A percentile compares a stretch with the other conserved stretches of the same genome.
These are phyloP conservation scores for Drosophila merina DNA, from an alignment of 2,888 invertebrate genomes.

Conservation along the genomic window DNA sequence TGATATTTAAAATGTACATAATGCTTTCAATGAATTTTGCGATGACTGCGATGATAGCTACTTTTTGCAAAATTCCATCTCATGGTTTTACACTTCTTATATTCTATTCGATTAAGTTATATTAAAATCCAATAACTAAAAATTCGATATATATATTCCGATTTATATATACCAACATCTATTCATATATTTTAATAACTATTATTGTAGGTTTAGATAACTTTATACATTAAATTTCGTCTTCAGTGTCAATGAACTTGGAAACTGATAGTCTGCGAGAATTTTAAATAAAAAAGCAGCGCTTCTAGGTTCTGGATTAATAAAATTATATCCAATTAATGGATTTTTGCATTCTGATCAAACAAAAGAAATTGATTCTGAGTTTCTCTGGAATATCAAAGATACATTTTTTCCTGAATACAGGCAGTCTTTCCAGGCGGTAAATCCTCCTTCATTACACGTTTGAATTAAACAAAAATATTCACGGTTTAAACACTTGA, in stretches of 20 bases:
- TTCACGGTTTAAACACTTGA: conserved; percentile 62
- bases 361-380: conserved; percentile 4
- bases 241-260: conserved; percentile 7
- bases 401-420: conserved; percentile 18
- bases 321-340: neutral
- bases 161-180: conserved; percentile 1
- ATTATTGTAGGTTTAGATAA: conserved; percentile 16
- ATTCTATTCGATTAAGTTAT: conserved; percentile 22
- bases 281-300: conserved; percentile 11
- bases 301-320: neutral
- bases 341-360: neutral
- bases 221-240: conserved; percentile 25
- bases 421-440: conserved; percentile 34
- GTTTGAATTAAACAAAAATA: neutral
- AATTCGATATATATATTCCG: neutral
- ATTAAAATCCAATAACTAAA: conserved; percentile 1
- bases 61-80: conserved; percentile 46
- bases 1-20: conserved; percentile 17
- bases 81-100: conserved; percentile 42
- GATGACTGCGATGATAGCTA: conserved; percentile 12
- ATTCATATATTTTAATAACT: conserved; percentile 9
- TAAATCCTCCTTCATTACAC: neutral
- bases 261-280: conserved; percentile 11
- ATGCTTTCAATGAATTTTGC: conserved; percentile 16
- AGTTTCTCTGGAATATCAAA: conserved; percentile 35